Conservation (phyloP, 2,797 vertebrate genomes). For the Neopelma chrysocephalum region DNA sequence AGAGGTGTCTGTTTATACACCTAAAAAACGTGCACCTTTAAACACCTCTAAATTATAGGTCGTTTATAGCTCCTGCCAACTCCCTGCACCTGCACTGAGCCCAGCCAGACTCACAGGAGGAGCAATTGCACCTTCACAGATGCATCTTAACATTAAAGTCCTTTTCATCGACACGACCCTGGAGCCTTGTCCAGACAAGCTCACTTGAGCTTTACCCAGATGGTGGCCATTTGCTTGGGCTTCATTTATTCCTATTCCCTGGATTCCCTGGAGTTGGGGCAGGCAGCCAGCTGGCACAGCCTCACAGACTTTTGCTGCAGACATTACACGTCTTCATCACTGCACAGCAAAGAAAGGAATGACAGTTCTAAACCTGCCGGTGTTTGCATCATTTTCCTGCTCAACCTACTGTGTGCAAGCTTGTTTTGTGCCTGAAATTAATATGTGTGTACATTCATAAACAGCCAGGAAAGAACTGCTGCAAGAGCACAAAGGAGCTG, state of each 20-base stretch:
- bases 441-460: neutral
- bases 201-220: constrained; percentile 79
- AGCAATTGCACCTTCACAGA: constrained; percentile 24
- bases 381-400: constrained; percentile 1
- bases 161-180: constrained; percentile 73
- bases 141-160: constrained; percentile 70
- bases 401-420: neutral
- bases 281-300: constrained; percentile 68
- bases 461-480: neutral
- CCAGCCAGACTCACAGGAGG: neutral
- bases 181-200: constrained; percentile 77
- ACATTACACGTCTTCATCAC: constrained; percentile 43
- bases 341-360: constrained; percentile 25
- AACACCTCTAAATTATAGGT: neutral
- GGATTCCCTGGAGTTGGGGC: constrained; percentile 68
- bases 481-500: neutral
- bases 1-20: neutral
- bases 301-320: constrained; percentile 20
- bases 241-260: constrained; percentile 77
- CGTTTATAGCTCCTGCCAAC: neutral
- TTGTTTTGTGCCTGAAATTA: neutral
- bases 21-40: neutral
- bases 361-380: neutral
- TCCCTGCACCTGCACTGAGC: constrained; percentile 36
- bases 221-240: constrained; percentile 83